These are phyloP conservation scores for Dichetophora obliterata DNA, from an alignment of 2,888 invertebrate species.

Conservation along the genomic window DNA sequence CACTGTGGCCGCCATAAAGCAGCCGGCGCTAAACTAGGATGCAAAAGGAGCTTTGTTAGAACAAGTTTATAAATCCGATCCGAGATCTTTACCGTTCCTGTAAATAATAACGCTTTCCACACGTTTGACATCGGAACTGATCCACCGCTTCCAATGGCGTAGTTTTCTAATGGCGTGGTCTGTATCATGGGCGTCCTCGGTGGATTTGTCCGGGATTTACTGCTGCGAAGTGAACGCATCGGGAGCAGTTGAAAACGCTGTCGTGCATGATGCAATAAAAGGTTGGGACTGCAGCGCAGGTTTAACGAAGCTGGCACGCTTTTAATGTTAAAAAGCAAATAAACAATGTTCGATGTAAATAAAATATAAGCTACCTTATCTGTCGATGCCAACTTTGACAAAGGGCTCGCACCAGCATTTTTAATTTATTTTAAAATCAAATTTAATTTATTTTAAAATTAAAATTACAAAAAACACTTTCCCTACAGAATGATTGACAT, in stretches of 20 bases:
- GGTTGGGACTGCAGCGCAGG: slow-evolving; percentile 29
- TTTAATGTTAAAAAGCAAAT: not conserved
- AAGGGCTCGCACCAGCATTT: slow-evolving; percentile 58
- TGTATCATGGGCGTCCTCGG: slow-evolving; percentile 40
- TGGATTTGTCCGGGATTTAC: slow-evolving; percentile 40
- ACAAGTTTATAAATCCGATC: not conserved
- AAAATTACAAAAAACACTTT: not conserved
- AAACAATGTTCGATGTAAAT: not conserved
- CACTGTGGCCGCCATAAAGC: slow-evolving; percentile 82
- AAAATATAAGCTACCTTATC: slow-evolving; percentile 56
- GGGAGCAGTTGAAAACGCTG: slow-evolving; percentile 44
- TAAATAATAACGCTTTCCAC: slow-evolving; percentile 62
- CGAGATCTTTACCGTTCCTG: slow-evolving; percentile 60
- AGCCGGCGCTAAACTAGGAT: slow-evolving; percentile 75
- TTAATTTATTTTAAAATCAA: slow-evolving; percentile 45
- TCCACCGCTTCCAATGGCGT: slow-evolving; percentile 51
- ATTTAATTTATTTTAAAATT: slow-evolving; percentile 6
- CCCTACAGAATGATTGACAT: not conserved
- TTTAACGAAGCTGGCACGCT: slow-evolving; percentile 32
- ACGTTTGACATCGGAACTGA: slow-evolving; percentile 59
- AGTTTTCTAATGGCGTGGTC: slow-evolving; percentile 27
- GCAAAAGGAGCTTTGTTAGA: not conserved
- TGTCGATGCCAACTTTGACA: slow-evolving; percentile 56
- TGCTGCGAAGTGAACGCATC: slow-evolving; percentile 48
- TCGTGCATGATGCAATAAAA: slow-evolving; percentile 53